Evolutionary conservation across 1,140 invertebrate species (phyloP), one percentile per base, ranked within the genome.

Genomic region (Aphelenchoides fujianensis): DNA sequence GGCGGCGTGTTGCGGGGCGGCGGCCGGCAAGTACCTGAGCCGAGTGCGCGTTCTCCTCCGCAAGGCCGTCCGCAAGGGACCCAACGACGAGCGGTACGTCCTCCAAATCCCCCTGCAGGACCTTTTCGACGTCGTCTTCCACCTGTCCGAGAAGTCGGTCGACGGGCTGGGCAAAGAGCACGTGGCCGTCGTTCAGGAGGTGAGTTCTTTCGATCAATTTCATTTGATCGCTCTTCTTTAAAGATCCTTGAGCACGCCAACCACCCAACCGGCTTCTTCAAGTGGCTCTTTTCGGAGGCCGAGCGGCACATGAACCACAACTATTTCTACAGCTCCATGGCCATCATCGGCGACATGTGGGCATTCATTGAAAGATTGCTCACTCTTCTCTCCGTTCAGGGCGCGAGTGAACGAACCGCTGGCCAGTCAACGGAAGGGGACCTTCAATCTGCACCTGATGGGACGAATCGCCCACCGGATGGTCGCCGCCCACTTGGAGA

Each of bases 171-270:
- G 69, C 0, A 69, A 70, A 19, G 69, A 70, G 12, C 54, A 31
- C 5, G 23, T 52, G 16, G 30, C 69, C 16, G 27, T 70, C n/a
- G 32, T 35, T 1, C 63, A 70, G 34, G 16, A 66, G 34, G 63
- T 66, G 1, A 37, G 16, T 66, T 31, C 31, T 16, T 66, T 1
- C 36, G 31, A 66, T 66, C 28, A 23, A 16, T 16, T 66, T 30
- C 2, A n/a, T n/a, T n/a, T n/a, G n/a, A n/a, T n/a, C n/a, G n/a
- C n/a, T n/a, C n/a, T n/a, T n/a, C n/a, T n/a, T 30, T 36, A 16
- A 32, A 70, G 54, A 67, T 70, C 23, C 32, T 70, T 7, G 55
- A 64, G 52, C 54, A 71, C 53, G 61, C 69, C 9, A 28, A 30
- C 30, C 16, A 63, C 32, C n/a, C 12, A 23, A 9, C 31, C 28